Evolutionary conservation across 2,888 invertebrate species (phyloP).

Genomic region (Hypselothyrea guttata): DNA sequence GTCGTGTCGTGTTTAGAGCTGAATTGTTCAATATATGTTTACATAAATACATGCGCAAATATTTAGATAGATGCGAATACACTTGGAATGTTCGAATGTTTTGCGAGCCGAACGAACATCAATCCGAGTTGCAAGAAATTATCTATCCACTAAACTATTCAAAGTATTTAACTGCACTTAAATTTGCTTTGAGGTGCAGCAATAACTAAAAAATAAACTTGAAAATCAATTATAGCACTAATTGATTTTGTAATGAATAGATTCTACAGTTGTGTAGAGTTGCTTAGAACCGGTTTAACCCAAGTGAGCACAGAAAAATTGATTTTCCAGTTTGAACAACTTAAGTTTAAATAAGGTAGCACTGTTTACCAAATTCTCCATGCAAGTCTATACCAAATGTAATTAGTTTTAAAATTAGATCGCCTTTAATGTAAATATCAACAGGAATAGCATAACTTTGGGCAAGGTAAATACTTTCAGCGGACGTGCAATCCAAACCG

Average conservation of each 20-base stretch:
- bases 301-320: not conserved
- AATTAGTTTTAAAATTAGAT: constrained; percentile 30
- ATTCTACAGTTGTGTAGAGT: too few species aligned
- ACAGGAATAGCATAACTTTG: constrained; percentile 17
- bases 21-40: constrained; percentile 36
- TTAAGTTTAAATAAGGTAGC: constrained; percentile 1
- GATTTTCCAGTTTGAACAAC: not conserved
- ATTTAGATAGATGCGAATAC: not conserved
- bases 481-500: constrained; percentile 44
- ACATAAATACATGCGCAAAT: constrained; percentile 16
- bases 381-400: not conserved
- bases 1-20: constrained; percentile 18
- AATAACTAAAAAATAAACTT: constrained; percentile 28
- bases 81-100: not conserved
- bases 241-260: too few species aligned
- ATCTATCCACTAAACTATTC: not conserved
- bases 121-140: constrained; percentile 14
- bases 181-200: constrained; percentile 21
- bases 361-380: too few species aligned
- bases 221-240: not conserved
- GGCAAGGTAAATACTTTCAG: constrained; percentile 16
- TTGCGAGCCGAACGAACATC: constrained; percentile 11
- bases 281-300: too few species aligned
- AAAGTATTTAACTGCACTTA: not conserved
- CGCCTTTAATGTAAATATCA: constrained; percentile 17